Base-by-base conservation (phyloP, 1,140 invertebrate genomes). In the Drosophila trapezifrons region DNA sequence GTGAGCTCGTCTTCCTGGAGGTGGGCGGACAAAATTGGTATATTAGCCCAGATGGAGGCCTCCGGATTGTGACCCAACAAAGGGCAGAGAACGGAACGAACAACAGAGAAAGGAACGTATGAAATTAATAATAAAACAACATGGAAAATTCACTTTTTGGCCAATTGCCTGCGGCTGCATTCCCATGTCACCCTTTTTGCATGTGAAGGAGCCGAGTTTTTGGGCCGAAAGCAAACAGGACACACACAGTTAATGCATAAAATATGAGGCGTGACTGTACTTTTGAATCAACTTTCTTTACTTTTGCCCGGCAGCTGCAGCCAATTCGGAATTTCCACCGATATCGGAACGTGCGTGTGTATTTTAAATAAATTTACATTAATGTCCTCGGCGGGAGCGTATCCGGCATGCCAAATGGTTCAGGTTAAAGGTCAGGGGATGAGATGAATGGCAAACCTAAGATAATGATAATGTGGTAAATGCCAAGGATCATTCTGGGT, bases 101-200 rank as follows among this genome's bases (percentile, higher is more conserved):
- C 46, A 46, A 38, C 57, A 51, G 70, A 76, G 51, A 52, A 4
- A 4, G 10, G 32, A 72, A 76, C 58, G 58, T 64, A 78, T 62
- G 64, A 85, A 82, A 86, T 82, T 86, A 87, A 87, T 87, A 87
- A 87, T 87, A 89, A 87, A 87, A 89, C 80, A 87, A 89, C 76
- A 83, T 42, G 71, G 64, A 80, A 87, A 77, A 87, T 70, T 87
- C 76, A 82, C 71, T 82, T 87, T 76, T 76, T 83, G 70, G 65
- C 63, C 83, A 70, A 87, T 72, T 82, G 75, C 58, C 56, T 49
- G 45, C 47, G 49, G 77, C 77, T 80, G 78, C 72, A 78, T 74
- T 80, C 56, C 45, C 76, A 78, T 55, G 60, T 76, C 62, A 64
- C 56, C 70, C 76, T 62, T 81, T 83, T 76, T 56, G 80, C 75